These are phyloP conservation scores for Bos indicus DNA, from an alignment of 2,113 vertebrate species.

Conservation along the genomic window DNA sequence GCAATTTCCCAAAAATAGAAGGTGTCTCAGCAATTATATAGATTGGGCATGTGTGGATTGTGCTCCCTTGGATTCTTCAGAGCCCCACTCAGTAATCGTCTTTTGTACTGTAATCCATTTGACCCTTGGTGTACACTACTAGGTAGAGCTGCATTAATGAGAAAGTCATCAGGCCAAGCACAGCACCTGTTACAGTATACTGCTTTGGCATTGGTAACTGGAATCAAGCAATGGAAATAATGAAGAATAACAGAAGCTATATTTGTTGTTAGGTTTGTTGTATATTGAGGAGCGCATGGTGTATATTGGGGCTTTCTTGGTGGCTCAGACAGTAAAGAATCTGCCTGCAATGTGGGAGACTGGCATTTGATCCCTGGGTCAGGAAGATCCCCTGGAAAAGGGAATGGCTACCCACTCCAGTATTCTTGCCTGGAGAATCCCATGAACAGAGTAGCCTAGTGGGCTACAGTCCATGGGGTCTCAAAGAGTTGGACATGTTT, in stretches of 20 bases:
- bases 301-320: background rate
- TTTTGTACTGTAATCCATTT: background rate
- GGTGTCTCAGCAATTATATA: background rate
- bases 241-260: background rate
- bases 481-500: background rate
- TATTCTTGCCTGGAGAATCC: background rate
- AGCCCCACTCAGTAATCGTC: background rate
- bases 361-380: background rate
- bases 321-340: background rate
- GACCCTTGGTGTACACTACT: background rate
- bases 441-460: background rate
- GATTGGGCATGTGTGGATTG: background rate
- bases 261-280: background rate
- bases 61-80: background rate
- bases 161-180: background rate
- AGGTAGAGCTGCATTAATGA: background rate
- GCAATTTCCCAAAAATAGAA: background rate
- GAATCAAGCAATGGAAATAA: background rate
- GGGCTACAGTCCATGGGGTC: background rate
- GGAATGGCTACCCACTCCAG: background rate
- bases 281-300: background rate
- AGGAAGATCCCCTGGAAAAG: background rate
- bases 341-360: background rate
- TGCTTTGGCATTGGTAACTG: background rate
- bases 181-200: background rate